Conservation (phyloP, 2,888 invertebrate species). For the Coelogynopora nodosa region DNA sequence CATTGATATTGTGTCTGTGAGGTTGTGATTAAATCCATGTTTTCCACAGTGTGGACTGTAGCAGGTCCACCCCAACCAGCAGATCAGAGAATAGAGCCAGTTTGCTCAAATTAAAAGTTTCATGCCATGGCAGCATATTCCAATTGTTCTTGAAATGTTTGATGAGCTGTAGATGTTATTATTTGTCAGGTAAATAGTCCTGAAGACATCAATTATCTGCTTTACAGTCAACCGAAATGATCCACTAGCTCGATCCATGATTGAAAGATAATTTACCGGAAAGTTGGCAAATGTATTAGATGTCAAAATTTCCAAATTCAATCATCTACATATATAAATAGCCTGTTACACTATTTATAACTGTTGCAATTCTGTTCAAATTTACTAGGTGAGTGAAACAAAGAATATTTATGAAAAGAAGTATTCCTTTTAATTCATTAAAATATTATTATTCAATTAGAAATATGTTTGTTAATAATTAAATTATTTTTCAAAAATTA, state of each 20-base stretch:
- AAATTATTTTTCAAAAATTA: too few species aligned
- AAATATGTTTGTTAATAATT: too few species aligned
- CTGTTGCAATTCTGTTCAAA: not conserved
- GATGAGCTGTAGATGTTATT: not conserved
- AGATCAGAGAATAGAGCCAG: not conserved
- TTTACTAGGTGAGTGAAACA: too few species aligned
- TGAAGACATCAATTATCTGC: not conserved
- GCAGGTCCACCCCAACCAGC: not conserved
- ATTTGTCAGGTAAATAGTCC: not conserved
- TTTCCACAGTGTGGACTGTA: not conserved
- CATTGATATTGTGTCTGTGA: not conserved
- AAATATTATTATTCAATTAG: too few species aligned
- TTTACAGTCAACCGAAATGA: not conserved
- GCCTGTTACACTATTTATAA: too few species aligned
- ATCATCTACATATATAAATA: too few species aligned
- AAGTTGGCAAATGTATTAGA: not conserved
- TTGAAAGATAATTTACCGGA: not conserved
- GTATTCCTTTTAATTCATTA: too few species aligned
- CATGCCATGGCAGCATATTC: not conserved
- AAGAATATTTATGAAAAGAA: too few species aligned
- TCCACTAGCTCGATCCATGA: not conserved
- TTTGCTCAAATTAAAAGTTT: not conserved
- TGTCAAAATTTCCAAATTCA: not conserved
- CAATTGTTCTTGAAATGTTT: not conserved
- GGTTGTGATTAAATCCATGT: not conserved